Conservation (phyloP, 2,888 invertebrate genomes). For the Cosmopolites sordidus region DNA sequence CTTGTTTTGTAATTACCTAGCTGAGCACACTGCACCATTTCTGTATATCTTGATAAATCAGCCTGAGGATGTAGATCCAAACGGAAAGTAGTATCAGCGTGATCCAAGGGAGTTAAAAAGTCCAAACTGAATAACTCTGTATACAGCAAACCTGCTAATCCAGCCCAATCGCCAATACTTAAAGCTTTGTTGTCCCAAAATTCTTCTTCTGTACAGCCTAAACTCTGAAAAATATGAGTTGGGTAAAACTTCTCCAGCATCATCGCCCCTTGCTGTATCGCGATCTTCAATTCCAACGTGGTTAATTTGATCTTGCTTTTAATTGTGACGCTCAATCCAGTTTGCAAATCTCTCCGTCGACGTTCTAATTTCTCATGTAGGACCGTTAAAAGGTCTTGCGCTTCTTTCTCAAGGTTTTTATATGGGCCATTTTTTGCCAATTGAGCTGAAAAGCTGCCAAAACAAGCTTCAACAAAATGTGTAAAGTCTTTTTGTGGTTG, state of each 20-base stretch:
- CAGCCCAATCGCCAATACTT: conserved; percentile 80
- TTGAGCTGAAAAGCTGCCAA: conserved; percentile 88
- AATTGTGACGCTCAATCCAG: conserved; percentile 67
- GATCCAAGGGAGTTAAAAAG: conserved; percentile 75
- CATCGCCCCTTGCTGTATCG: conserved; percentile 70
- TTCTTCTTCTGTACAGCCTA: conserved; percentile 63
- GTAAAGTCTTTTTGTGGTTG: conserved; percentile 83
- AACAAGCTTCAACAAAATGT: conserved; percentile 84
- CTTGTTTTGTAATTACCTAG: conserved; percentile 50
- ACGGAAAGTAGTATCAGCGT: conserved; percentile 73
- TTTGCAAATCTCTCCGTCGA: conserved; percentile 70
- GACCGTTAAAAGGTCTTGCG: conserved; percentile 69
- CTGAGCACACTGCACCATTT: conserved; percentile 67
- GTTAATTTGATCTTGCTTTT: conserved; percentile 75
- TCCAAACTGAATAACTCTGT: conserved; percentile 80
- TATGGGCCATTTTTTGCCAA: conserved; percentile 78
- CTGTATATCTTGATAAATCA: conserved; percentile 66
- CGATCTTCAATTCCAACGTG: conserved; percentile 74
- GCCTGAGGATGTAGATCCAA: conserved; percentile 72
- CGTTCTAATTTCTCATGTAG: conserved; percentile 79
- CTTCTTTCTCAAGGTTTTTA: conserved; percentile 77
- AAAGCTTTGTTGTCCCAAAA: conserved; percentile 80
- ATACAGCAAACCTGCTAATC: conserved; percentile 79
- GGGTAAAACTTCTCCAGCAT: conserved; percentile 78
- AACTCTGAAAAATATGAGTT: conserved; percentile 62